Percentiles rank a stretch among this genome's conserved stretches.
These are phyloP conservation scores for Cepaea nemoralis DNA, from an alignment of 1,140 invertebrate species.

Conservation along the genomic window DNA sequence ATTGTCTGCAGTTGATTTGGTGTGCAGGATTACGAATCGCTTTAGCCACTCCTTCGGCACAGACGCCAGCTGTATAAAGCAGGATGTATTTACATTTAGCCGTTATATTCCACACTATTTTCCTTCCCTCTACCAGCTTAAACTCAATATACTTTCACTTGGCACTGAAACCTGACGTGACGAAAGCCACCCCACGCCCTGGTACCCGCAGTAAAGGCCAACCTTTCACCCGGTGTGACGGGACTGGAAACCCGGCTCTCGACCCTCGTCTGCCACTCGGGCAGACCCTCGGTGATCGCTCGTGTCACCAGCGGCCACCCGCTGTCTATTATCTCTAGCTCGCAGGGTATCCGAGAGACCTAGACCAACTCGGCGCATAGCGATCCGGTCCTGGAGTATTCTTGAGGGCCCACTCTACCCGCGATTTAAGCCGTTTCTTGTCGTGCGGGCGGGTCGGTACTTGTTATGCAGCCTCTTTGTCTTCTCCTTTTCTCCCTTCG, in stretches of 20 bases:
- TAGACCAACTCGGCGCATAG: background rate
- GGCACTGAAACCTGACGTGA: background rate
- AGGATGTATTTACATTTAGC: no score
- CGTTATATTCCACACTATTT: no score
- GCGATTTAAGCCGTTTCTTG: background rate
- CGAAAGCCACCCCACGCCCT: background rate
- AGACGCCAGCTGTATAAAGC: no score
- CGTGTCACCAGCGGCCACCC: conserved; percentile 34
- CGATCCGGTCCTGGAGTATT: background rate
- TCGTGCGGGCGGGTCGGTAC: background rate
- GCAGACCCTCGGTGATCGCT: conserved; percentile 9
- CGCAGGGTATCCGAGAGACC: conserved; percentile 29
- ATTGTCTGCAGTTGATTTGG: no score
- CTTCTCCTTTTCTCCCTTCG: background rate
- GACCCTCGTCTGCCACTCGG: conserved; percentile 10
- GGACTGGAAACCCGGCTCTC: conserved; percentile 15
- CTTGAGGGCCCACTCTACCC: conserved; percentile 3
- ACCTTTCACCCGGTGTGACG: background rate
- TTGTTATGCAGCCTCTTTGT: background rate
- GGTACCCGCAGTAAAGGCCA: background rate
- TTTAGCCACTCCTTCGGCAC: no score
- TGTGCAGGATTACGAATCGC: no score
- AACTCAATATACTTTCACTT: no score
- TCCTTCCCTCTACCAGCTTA: no score
- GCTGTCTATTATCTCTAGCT: conserved; percentile 32